Base-by-base conservation (phyloP, 2,797 vertebrate genomes). In the Eleutherodactylus coqui region DNA sequence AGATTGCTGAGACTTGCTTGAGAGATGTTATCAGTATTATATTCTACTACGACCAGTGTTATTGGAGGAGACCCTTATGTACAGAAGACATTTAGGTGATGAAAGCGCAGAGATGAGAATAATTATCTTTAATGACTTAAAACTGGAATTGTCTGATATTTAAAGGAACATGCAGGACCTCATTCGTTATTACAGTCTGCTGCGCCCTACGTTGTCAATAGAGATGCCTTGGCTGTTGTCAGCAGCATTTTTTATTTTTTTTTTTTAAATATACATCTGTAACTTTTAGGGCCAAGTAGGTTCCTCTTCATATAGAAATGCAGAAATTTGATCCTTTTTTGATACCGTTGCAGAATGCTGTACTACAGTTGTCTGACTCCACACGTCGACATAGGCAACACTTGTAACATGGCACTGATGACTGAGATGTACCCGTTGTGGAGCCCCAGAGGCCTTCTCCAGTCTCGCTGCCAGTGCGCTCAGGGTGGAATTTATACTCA, bases 121-220 rank as follows among this genome's bases (percentile, higher is more conserved):
- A 91, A 90, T 94, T 95, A 92, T 94, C 92, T 94, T 88, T 80
- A 87, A 87, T 84, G 91, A 88, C 90, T 4, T 87, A 90, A 94
- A 96, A 96, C 95, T 96, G 96, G 95, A 96, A 96, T 95, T 92
- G 90, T 94, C 90, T 92, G 89, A 91, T 94, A 93, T 93, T 93
- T 94, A 93, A 92, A 91, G 78, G 90, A 90, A 84, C 88, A 79
- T 88, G 90, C 88, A 91, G 90, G 93, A 95, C 94, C 93, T 96
- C 93, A 90, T 90, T 86, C 14, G 49, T 84, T 73, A 64, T 51
- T 72, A 27, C 67, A 73, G 34, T 60, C 72, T 67, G 72, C 29
- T 2, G 27, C 38, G 75, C 83, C 82, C 69, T 64, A 79, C 77
- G 70, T 75, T 84, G 80, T 73, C 53, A 49, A 51, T 69, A 81